Evolutionary conservation across 1,140 invertebrate genomes (phyloP), one percentile per base, ranked within the genome.

Genomic region (Heterodera carotae): DNA sequence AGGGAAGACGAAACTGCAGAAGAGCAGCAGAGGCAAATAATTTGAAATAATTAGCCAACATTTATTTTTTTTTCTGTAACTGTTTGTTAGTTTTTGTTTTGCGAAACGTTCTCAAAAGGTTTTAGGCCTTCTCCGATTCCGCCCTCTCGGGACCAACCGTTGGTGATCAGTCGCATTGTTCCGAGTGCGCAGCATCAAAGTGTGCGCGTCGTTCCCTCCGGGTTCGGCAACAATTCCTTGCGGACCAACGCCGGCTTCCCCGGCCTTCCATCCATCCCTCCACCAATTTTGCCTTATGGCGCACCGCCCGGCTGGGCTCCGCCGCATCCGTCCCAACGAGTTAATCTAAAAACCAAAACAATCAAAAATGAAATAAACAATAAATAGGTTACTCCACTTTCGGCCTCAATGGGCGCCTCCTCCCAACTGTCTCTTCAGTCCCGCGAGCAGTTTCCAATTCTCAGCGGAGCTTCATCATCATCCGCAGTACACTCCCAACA

Each of bases 111-210:
- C 15, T 76, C 75, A 27, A 43, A 31, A 56, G 1, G 22, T 56
- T 31, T 71, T 22, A 56, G 69, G 29, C 29, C 7, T 31, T 2
- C 29, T 8, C 66, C 39, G 0, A 80, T 27, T n/a, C 15, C 79
- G 6, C 39, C 12, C 39, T 43, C 39, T 43, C 48, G 2, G 0
- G 22, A 56, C 22, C 12, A 25, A 5, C 48, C 48, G 48, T 12
- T 22, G 48, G 0, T 56, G 27, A 48, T 64, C 39, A 67, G 68
- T 69, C 34, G 76, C 22, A 79, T 81, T 39, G 82, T 83, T 12
- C 77, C 75, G 22, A 82, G 80, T 5, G 82, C 82, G 43, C 82
- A 83, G 59, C 27, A 53, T n/a, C 80, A 69, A 25, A 48, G 29
- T 39, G 69, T 74, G 33, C 60, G 66, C 10, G 72, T 80, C 68